phyloP scores from a whole-genome alignment of 1,140 invertebrate species.

The Drosophila burlai region DNA sequence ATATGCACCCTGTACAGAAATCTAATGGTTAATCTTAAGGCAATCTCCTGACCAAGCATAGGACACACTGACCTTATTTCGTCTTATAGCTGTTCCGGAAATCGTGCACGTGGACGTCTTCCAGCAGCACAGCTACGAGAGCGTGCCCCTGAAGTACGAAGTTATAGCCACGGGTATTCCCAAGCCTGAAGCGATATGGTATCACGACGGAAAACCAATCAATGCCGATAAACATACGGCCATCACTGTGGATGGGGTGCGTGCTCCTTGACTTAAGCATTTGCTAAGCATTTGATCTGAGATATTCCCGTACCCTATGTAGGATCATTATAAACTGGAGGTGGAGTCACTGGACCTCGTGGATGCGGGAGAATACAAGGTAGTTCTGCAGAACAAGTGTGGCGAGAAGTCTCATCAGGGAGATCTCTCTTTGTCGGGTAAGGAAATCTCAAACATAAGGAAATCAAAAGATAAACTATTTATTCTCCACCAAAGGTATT shows the following conservation, averaged over 20 bases:
- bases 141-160: slow-evolving; percentile 90
- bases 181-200: slow-evolving; percentile 92
- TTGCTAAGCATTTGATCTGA: background rate
- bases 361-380: slow-evolving; percentile 92
- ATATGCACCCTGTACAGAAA: slow-evolving; percentile 38
- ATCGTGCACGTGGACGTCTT: slow-evolving; percentile 90
- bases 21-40: slow-evolving; percentile 17
- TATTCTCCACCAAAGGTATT: slow-evolving; percentile 86
- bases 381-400: slow-evolving; percentile 90
- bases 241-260: slow-evolving; percentile 88
- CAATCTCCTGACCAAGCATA: too few relatives aligned
- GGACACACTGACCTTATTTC: slow-evolving; percentile 9
- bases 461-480: too few relatives aligned
- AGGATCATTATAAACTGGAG: slow-evolving; percentile 90
- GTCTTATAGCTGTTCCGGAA: slow-evolving; percentile 89
- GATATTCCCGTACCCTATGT: background rate
- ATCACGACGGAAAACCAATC: slow-evolving; percentile 89
- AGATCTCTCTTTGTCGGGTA: slow-evolving; percentile 90
- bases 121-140: slow-evolving; percentile 91
- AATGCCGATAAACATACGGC: slow-evolving; percentile 88
- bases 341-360: slow-evolving; percentile 89
- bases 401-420: slow-evolving; percentile 91
- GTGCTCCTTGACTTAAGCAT: slow-evolving; percentile 10
- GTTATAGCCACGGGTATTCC: slow-evolving; percentile 90
- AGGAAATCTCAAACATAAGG: background rate